These are phyloP conservation scores for Dolichopus griseipennis DNA, from an alignment of 2,888 invertebrate genomes.

Conservation along the genomic window DNA sequence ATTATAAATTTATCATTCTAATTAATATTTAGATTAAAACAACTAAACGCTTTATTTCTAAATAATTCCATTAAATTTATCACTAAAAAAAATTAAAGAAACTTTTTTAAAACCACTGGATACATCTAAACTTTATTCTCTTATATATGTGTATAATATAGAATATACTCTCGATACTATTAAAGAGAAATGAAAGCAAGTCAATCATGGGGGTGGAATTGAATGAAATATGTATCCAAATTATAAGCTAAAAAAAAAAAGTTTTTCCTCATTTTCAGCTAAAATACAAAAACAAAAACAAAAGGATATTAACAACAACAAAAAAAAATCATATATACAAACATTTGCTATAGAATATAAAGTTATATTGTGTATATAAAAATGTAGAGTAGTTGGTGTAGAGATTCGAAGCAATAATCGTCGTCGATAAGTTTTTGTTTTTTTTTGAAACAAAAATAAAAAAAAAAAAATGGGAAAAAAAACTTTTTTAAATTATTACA, in stretches of 20 bases:
- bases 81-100: no score
- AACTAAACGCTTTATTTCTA: no score
- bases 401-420: neutral
- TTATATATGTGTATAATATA: neutral
- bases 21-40: no score
- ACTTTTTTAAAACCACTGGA: no score
- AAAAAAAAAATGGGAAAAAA: no score
- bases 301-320: neutral
- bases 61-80: no score
- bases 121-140: no score
- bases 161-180: no score
- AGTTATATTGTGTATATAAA: no score
- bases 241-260: neutral
- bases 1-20: no score
- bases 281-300: neutral
- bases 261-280: neutral
- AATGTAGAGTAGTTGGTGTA: neutral
- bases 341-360: no score
- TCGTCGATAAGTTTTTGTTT: constrained; percentile 2
- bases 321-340: neutral
- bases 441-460: neutral
- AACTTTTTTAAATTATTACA: no score
- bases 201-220: neutral
- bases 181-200: neutral
- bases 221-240: neutral